phyloP scores from a whole-genome alignment of 2,888 invertebrate genomes.

The Cordilura impudica region DNA sequence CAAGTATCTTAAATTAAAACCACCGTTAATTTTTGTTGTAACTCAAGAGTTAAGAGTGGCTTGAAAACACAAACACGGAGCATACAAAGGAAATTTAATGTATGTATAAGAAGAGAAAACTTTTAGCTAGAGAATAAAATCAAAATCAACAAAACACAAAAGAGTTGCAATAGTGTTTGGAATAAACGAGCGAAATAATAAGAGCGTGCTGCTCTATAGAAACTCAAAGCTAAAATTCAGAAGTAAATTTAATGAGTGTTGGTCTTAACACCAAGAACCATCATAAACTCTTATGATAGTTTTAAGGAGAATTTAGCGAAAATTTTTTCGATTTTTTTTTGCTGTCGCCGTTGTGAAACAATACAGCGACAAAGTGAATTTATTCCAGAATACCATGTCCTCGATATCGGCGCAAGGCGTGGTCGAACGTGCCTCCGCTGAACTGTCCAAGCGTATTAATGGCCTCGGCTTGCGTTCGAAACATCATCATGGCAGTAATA shows the following conservation, averaged over 20 bases:
- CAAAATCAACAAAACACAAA: too few species aligned
- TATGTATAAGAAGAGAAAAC: too few species aligned
- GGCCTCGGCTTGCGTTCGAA: conserved; percentile 85
- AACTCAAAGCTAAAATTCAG: too few species aligned
- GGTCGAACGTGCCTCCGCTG: conserved; percentile 94
- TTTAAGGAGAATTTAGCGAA: not conserved
- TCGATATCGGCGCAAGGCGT: conserved; percentile 93
- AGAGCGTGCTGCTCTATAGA: too few species aligned
- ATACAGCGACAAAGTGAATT: conserved; percentile 72
- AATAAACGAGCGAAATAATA: too few species aligned
- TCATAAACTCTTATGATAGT: conserved; percentile 34
- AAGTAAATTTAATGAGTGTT: too few species aligned
- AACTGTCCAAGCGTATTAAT: conserved; percentile 92
- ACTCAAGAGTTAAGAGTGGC: too few species aligned
- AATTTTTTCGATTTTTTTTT: not conserved
- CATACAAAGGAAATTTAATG: too few species aligned
- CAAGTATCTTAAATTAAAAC: not conserved
- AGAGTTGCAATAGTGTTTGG: too few species aligned
- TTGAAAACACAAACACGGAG: too few species aligned
- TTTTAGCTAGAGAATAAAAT: too few species aligned
- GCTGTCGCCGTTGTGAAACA: conserved; percentile 45
- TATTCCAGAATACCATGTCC: conserved; percentile 81
- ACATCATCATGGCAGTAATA: conserved; percentile 78
- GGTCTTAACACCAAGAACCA: not conserved
- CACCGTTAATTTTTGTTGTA: too few species aligned